These are phyloP conservation scores for Gouania willdenowi DNA, from an alignment of 2,797 vertebrate species.

Conservation along the genomic window DNA sequence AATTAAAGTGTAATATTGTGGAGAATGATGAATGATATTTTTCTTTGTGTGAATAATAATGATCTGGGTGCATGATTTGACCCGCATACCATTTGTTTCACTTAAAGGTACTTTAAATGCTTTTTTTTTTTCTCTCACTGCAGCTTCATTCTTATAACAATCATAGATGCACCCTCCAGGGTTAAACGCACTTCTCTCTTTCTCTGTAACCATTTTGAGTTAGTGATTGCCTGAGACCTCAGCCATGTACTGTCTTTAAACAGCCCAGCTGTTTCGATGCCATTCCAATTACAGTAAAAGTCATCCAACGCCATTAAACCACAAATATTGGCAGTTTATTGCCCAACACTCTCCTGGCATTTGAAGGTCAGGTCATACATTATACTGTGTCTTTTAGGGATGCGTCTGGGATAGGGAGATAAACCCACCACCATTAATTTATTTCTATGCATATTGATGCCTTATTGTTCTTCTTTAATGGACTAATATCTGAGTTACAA, in stretches of 20 bases:
- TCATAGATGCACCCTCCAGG: slow-evolving; percentile 55
- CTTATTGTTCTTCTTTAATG: slow-evolving; percentile 81
- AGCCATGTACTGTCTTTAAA: slow-evolving; percentile 86
- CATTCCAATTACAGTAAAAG: slow-evolving; percentile 99
- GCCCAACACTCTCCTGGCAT: slow-evolving; percentile 95
- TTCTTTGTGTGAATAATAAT: slow-evolving; percentile 50
- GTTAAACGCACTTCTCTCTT: slow-evolving; percentile 76
- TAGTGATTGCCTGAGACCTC: slow-evolving; percentile 69
- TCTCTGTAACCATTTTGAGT: slow-evolving; percentile 66
- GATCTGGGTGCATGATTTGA: slow-evolving; percentile 46
- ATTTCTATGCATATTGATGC: slow-evolving; percentile 82
- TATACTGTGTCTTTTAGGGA: slow-evolving; percentile 98
- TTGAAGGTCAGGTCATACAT: slow-evolving; percentile 99
- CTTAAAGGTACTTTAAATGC: slow-evolving; percentile 55
- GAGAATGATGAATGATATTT: slow-evolving; percentile 52
- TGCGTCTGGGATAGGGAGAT: slow-evolving; percentile 94
- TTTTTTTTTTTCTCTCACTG: slow-evolving; percentile 58
- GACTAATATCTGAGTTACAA: slow-evolving; percentile 76
- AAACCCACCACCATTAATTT: slow-evolving; percentile 89
- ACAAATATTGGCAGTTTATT: slow-evolving; percentile 99
- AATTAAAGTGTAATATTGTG: slow-evolving; percentile 66
- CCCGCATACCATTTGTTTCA: slow-evolving; percentile 54
- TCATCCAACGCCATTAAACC: slow-evolving; percentile 95
- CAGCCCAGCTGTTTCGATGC: slow-evolving; percentile 96
- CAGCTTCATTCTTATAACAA: slow-evolving; percentile 50